phyloP scores from a whole-genome alignment of 1,140 invertebrate species.

The Drosophila teissieri region DNA sequence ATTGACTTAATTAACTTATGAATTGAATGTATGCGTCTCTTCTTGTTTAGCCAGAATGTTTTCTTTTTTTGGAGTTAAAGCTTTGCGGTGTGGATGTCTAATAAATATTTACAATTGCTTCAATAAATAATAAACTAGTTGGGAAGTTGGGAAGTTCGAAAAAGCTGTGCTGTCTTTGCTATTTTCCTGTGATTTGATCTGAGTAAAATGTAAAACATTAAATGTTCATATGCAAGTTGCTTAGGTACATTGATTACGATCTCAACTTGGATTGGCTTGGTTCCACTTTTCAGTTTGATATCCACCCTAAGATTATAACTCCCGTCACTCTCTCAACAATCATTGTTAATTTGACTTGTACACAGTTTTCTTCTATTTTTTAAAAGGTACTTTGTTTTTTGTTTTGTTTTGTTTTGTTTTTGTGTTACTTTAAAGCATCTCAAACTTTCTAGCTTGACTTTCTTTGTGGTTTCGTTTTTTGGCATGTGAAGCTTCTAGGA shows the following conservation, averaged over 20 bases:
- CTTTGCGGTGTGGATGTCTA: constrained; percentile 58
- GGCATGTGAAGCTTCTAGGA: constrained; percentile 81
- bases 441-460: constrained; percentile 51
- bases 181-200: constrained; percentile 4
- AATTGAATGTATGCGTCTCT: constrained; percentile 76
- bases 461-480: constrained; percentile 52
- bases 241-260: constrained; percentile 60
- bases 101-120: constrained; percentile 43
- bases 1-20: constrained; percentile 73
- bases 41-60: constrained; percentile 52
- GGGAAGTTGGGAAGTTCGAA: constrained; percentile 19
- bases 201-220: constrained; percentile 38
- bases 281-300: constrained; percentile 63
- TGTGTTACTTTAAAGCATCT: constrained; percentile 38
- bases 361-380: constrained; percentile 48
- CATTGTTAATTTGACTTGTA: constrained; percentile 59
- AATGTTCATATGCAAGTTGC: constrained; percentile 52
- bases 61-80: constrained; percentile 67
- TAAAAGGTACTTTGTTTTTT: constrained; percentile 63
- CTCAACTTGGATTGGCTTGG: constrained; percentile 57
- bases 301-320: constrained; percentile 34
- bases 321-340: constrained; percentile 11
- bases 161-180: constrained; percentile 43
- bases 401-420: constrained; percentile 14
- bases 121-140: constrained; percentile 62